phyloP scores from a whole-genome alignment of 2,888 invertebrate species.

The Epiperipatus broadwayi region DNA sequence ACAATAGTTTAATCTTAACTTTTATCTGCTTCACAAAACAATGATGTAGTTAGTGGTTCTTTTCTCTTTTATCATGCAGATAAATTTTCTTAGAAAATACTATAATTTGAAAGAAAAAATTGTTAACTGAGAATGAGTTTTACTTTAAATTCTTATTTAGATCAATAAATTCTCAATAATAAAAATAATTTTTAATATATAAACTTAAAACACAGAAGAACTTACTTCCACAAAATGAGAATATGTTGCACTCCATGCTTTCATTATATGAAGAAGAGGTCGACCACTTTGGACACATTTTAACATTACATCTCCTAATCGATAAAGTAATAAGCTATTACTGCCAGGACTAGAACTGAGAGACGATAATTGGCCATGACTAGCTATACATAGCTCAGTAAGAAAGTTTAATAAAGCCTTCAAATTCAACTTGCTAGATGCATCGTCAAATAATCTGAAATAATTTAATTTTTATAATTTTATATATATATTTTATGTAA shows the following conservation, averaged over 20 bases:
- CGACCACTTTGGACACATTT: slow-evolving; percentile 66
- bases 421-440: slow-evolving; percentile 65
- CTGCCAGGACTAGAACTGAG: slow-evolving; percentile 23
- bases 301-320: slow-evolving; percentile 69
- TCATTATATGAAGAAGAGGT: slow-evolving; percentile 73
- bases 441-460: slow-evolving; percentile 57
- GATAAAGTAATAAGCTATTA: slow-evolving; percentile 41
- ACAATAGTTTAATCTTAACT: too few species aligned
- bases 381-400: slow-evolving; percentile 60
- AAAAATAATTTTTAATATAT: too few species aligned
- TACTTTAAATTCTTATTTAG: too few species aligned
- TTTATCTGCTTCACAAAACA: too few species aligned
- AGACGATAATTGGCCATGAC: slow-evolving; percentile 52
- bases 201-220: too few species aligned
- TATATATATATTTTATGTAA: background rate
- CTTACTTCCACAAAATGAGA: slow-evolving; percentile 77
- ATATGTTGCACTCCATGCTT: slow-evolving; percentile 72
- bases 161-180: too few species aligned
- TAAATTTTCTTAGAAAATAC: too few species aligned
- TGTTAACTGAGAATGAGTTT: too few species aligned
- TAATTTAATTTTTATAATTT: background rate
- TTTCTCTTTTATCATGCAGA: too few species aligned
- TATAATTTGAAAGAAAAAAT: too few species aligned
- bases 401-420: slow-evolving; percentile 64
- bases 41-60: too few species aligned